These are phyloP conservation scores for Cochlearius cochlearius DNA, from an alignment of 2,113 vertebrate species.

Conservation along the genomic window DNA sequence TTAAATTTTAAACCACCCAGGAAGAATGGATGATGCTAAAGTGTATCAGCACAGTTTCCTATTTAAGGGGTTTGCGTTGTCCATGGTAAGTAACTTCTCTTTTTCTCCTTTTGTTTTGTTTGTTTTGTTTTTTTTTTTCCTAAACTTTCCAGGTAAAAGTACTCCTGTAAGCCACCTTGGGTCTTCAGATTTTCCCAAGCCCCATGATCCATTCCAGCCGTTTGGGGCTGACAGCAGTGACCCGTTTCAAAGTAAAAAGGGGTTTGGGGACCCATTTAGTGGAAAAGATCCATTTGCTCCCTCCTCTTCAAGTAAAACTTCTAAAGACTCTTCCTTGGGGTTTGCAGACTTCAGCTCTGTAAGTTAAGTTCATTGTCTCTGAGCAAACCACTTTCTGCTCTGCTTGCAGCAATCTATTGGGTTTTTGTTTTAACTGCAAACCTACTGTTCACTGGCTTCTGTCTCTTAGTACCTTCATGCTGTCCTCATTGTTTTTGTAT, in stretches of 20 bases:
- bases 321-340: slow-evolving; percentile 85
- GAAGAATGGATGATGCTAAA: not conserved
- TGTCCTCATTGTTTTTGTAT: slow-evolving; percentile 61
- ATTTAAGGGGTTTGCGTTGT: slow-evolving; percentile 7
- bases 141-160: slow-evolving; percentile 87
- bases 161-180: slow-evolving; percentile 89
- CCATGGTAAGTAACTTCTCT: slow-evolving; percentile 72
- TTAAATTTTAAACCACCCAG: not conserved
- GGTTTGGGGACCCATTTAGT: slow-evolving; percentile 93
- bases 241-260: slow-evolving; percentile 93
- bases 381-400: slow-evolving; percentile 65
- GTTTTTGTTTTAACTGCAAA: slow-evolving; percentile 21
- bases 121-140: slow-evolving; percentile 20
- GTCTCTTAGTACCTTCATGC: slow-evolving; percentile 47
- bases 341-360: slow-evolving; percentile 94
- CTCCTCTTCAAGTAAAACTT: slow-evolving; percentile 88
- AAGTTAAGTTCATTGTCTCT: slow-evolving; percentile 87
- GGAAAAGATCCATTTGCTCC: slow-evolving; percentile 95
- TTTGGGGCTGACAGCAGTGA: slow-evolving; percentile 85
- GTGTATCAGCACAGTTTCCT: not conserved
- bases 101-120: slow-evolving; percentile 30
- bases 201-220: slow-evolving; percentile 93
- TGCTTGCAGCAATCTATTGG: slow-evolving; percentile 68
- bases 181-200: slow-evolving; percentile 82
- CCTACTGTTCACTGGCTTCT: slow-evolving; percentile 43